Base-by-base conservation (phyloP, 2,797 vertebrate species). In the Onychomys leucogaster region DNA sequence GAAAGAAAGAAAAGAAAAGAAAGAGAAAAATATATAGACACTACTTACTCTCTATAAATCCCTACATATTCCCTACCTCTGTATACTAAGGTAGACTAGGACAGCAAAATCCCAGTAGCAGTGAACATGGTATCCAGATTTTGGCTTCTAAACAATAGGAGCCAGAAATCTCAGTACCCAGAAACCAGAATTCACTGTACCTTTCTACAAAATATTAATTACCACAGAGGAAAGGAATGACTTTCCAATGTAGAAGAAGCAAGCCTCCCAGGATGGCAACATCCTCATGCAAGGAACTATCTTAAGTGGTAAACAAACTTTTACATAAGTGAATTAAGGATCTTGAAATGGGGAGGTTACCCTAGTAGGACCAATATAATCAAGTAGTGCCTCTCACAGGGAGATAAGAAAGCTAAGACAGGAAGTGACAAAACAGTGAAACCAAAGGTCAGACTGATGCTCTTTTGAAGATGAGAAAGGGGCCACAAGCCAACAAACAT, bases 121-220 rank as follows among this genome's bases (percentile, higher is more conserved):
- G 9, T 57, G 32, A 90, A 29, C 49, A 69, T 6, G 3, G 46
- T 69, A 71, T n/a, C n/a, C 34, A 41, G 46, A 73, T 25, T 37
- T 41, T 57, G 73, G 67, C n/a, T 92, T 94, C 92, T 85, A 95
- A 91, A 95, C 29, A 87, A 78, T 2, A 46, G 37, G 67, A 96
- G 71, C 55, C 46, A 81, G 55, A 71, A 46, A 91, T 89, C 37
- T 78, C 91, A 96, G 41, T 34, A 37, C 71, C 25, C 27, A 63
- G 37, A 43, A 83, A 84, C 41, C 41, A 65, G 19, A 65, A 34
- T 49, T 46, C 61, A 19, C 61, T 13, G 1, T 84, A 23, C 27
- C 71, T 84, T 84, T 46, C 82, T 77, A 78, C 16, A 92, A 88
- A 90, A 89, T 65, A 89, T 43, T 59, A 59, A 89, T 76, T 85